Percentiles rank a stretch among this genome's conserved stretches.
These are phyloP conservation scores for Oikopleura dioica DNA, from an alignment of 23 tunicate species.

Conservation along the genomic window DNA sequence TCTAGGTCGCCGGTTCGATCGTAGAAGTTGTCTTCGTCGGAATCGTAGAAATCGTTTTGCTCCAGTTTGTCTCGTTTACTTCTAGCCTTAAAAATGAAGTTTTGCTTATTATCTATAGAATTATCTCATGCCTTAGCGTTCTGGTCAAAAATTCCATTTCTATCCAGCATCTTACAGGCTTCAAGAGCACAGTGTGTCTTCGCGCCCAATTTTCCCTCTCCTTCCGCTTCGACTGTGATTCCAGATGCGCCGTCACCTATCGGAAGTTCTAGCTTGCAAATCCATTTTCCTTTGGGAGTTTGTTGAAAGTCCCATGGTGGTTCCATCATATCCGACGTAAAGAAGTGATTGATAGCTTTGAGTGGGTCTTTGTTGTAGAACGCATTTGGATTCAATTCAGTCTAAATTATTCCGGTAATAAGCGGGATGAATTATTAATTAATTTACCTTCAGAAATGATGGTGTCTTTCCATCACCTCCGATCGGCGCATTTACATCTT, in stretches of 20 bases:
- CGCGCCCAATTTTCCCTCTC: constrained; percentile 46
- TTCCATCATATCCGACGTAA: not conserved
- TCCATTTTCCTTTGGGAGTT: not conserved
- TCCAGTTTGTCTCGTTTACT: constrained; percentile 26
- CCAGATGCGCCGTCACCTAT: not conserved
- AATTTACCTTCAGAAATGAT: not conserved
- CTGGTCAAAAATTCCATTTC: constrained; percentile 52
- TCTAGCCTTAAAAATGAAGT: too few relatives aligned
- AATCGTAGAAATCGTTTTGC: constrained; percentile 72
- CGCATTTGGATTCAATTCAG: constrained; percentile 27
- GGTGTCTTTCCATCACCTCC: not conserved
- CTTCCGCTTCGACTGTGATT: constrained; percentile 40
- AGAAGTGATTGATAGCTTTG: constrained; percentile 61
- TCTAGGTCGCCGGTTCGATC: constrained; percentile 87
- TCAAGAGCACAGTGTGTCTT: constrained; percentile 54
- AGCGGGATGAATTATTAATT: not conserved
- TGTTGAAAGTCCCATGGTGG: not conserved
- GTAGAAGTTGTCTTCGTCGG: constrained; percentile 54
- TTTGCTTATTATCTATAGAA: too few relatives aligned
- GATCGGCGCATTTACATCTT: not conserved
- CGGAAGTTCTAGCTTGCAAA: not conserved
- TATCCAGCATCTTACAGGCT: constrained; percentile 57
- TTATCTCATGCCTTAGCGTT: too few relatives aligned
- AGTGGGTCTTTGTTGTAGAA: constrained; percentile 79
- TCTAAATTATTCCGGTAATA: not conserved